These are phyloP conservation scores for Magallana ariakensis DNA, from an alignment of 1,140 invertebrate genomes.

Conservation along the genomic window DNA sequence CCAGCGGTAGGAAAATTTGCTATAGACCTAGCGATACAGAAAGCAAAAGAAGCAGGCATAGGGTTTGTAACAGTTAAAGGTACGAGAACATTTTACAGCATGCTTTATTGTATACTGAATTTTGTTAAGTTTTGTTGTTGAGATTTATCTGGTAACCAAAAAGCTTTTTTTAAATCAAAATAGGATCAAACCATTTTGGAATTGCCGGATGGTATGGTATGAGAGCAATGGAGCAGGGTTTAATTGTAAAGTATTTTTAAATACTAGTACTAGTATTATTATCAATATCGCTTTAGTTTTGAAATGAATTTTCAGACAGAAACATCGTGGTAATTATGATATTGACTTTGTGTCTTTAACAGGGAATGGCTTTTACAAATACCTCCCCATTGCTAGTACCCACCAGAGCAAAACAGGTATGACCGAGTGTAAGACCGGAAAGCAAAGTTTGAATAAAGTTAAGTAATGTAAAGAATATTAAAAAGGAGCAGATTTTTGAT, in stretches of 20 bases:
- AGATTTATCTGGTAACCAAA: neutral
- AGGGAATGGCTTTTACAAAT: slow-evolving; percentile 95
- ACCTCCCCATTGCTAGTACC: slow-evolving; percentile 94
- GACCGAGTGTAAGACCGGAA: neutral
- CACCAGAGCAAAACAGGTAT: slow-evolving; percentile 87
- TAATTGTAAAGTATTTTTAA: slow-evolving; percentile 83
- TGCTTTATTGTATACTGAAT: neutral
- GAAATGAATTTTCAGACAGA: neutral
- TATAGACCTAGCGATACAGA: slow-evolving; percentile 93
- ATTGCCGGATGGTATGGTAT: slow-evolving; percentile 94
- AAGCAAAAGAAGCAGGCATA: slow-evolving; percentile 90
- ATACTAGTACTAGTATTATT: neutral
- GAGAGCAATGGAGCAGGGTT: slow-evolving; percentile 86
- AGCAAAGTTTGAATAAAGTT: neutral
- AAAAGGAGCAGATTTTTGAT: too few species aligned
- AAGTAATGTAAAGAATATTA: too few species aligned
- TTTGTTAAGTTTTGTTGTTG: neutral
- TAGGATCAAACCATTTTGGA: slow-evolving; percentile 91
- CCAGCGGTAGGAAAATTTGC: slow-evolving; percentile 93
- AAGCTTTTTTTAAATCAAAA: neutral
- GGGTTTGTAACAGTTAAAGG: slow-evolving; percentile 91
- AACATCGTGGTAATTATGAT: neutral
- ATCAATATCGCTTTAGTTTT: too few species aligned
- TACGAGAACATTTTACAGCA: slow-evolving; percentile 14
- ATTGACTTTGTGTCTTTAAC: slow-evolving; percentile 44